Conservation (phyloP, 2,888 invertebrate species). For the Macrosiphum euphorbiae region DNA sequence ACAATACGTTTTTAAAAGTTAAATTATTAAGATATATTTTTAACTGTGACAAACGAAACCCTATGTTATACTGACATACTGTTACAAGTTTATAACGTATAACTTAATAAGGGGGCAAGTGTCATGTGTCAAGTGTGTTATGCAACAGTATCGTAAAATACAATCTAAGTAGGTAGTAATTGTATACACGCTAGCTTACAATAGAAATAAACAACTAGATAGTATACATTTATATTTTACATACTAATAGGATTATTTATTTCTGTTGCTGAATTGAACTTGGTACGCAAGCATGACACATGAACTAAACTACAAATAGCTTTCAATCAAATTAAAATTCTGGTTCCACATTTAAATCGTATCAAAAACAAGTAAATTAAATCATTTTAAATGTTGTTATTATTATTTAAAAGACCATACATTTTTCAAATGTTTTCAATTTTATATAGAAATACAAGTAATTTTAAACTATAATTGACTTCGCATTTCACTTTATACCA, state of each 20-base stretch:
- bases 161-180: background rate
- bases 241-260: background rate
- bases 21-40: background rate
- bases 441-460: background rate
- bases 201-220: background rate
- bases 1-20: background rate
- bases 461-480: background rate
- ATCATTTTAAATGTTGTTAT: background rate
- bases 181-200: background rate
- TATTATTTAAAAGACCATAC: background rate
- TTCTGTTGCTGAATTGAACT: background rate
- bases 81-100: background rate
- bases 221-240: conserved; percentile 37
- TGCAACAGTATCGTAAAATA: conserved; percentile 9
- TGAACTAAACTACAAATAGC: background rate
- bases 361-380: too few species aligned
- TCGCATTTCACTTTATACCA: background rate
- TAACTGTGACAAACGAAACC: conserved; percentile 19
- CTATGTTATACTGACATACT: background rate
- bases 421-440: background rate
- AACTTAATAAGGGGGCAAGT: conserved; percentile 10
- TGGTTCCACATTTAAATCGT: background rate
- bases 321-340: background rate
- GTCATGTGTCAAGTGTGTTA: background rate
- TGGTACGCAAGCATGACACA: background rate